Conservation (phyloP, 2,888 invertebrate species). For the Linyphia triangularis region DNA sequence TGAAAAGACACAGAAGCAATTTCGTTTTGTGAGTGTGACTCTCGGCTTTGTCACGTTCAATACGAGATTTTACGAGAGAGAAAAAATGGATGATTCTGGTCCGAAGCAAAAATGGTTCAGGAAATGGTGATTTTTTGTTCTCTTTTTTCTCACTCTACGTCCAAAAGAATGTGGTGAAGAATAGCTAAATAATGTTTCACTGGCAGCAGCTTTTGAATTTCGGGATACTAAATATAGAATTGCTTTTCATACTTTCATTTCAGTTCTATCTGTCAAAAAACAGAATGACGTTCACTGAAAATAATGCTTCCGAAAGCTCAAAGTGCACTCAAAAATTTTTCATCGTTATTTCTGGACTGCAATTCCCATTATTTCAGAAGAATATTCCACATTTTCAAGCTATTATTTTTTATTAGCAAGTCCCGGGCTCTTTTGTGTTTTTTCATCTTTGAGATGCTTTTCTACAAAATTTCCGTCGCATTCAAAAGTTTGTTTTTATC, state of each 20-base stretch:
- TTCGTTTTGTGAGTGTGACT: conserved; percentile 55
- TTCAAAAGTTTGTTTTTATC: no score
- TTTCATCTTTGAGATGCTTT: no score
- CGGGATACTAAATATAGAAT: conserved; percentile 36
- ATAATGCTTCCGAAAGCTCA: not conserved
- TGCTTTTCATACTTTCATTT: conserved; percentile 28
- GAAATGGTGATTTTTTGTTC: not conserved
- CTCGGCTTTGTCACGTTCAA: conserved; percentile 50
- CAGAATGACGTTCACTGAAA: not conserved
- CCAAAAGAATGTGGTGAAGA: conserved; percentile 8
- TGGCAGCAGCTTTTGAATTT: conserved; percentile 21
- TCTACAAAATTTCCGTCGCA: no score
- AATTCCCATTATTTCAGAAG: not conserved
- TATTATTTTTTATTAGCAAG: not conserved
- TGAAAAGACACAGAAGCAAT: conserved; percentile 9
- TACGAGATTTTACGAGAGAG: not conserved
- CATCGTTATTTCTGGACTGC: not conserved
- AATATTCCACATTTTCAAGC: not conserved
- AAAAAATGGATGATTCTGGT: not conserved
- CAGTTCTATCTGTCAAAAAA: not conserved
- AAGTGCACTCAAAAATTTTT: not conserved
- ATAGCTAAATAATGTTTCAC: conserved; percentile 20
- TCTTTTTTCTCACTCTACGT: not conserved
- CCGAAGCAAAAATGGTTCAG: not conserved
- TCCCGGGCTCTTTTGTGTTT: no score